Percentiles rank a stretch among this genome's conserved stretches.
These are phyloP conservation scores for Drosophila grimshawi DNA, from an alignment of 1,140 invertebrate species.

Conservation along the genomic window DNA sequence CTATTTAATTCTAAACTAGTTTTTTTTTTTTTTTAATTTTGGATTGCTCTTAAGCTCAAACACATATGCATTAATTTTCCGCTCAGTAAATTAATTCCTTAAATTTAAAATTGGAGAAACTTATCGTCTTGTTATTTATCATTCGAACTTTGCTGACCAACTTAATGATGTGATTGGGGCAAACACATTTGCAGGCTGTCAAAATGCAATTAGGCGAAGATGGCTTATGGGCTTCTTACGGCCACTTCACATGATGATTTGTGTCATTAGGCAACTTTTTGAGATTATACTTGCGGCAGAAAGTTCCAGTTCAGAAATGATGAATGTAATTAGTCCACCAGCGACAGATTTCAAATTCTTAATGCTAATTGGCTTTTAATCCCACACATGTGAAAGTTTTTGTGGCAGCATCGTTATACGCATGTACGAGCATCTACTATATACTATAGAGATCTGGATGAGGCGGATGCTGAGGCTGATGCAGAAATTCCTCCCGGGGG, in stretches of 20 bases:
- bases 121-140: neutral
- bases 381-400: slow-evolving; percentile 55
- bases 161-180: neutral
- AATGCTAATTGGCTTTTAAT: slow-evolving; percentile 79
- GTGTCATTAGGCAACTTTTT: slow-evolving; percentile 75
- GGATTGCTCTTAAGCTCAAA: too few species aligned
- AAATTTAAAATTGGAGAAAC: too few species aligned
- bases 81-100: too few species aligned
- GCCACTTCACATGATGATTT: slow-evolving; percentile 21
- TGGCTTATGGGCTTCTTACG: neutral
- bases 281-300: slow-evolving; percentile 52
- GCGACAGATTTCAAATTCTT: slow-evolving; percentile 54
- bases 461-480: too few species aligned
- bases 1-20: too few species aligned
- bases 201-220: slow-evolving; percentile 61
- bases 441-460: neutral
- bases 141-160: neutral
- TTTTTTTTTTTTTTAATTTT: too few species aligned
- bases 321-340: slow-evolving; percentile 66
- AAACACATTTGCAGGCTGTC: slow-evolving; percentile 50
- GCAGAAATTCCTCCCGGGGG: slow-evolving; percentile 37
- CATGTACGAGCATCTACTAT: slow-evolving; percentile 54
- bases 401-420: slow-evolving; percentile 54
- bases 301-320: slow-evolving; percentile 55
- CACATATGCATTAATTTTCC: too few species aligned